A percentile compares a stretch with the other conserved stretches of the same genome.
Conservation (phyloP, 2,888 invertebrate species). For the Dioctria rufipes region DNA sequence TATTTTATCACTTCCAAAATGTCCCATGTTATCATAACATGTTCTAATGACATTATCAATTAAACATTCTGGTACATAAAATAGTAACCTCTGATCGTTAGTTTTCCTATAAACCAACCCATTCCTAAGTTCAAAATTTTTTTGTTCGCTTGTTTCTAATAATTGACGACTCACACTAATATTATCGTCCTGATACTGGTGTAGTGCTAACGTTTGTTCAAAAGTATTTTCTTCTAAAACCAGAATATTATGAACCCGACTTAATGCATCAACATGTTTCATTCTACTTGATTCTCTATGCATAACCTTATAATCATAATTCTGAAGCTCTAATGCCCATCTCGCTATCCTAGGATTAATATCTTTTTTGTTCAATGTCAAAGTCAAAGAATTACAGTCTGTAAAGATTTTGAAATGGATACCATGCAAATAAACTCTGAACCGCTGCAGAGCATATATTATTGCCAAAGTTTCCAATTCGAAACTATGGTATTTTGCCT, state of each 20-base stretch:
- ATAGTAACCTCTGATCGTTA: constrained; percentile 36
- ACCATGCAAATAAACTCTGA: too few relatives aligned
- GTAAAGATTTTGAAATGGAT: too few relatives aligned
- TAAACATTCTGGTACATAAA: constrained; percentile 52
- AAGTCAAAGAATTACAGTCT: too few relatives aligned
- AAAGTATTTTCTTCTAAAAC: constrained; percentile 56
- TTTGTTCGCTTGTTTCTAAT: constrained; percentile 40
- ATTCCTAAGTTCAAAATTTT: constrained; percentile 41
- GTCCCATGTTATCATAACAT: too few relatives aligned
- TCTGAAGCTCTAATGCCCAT: constrained; percentile 46
- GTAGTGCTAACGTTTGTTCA: constrained; percentile 55
- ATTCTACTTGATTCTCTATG: constrained; percentile 61
- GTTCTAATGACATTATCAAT: constrained; percentile 35
- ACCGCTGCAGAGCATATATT: too few relatives aligned
- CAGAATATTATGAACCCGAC: constrained; percentile 55
- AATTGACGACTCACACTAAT: constrained; percentile 7
- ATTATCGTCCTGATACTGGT: constrained; percentile 36
- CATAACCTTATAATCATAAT: constrained; percentile 60
- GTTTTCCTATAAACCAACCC: constrained; percentile 49
- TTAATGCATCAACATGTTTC: constrained; percentile 63
- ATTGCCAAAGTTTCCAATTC: constrained; percentile 59
- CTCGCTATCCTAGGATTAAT: constrained; percentile 51
- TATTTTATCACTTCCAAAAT: constrained; percentile 52
- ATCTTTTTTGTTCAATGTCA: constrained; percentile 41
- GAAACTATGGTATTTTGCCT: too few relatives aligned